phyloP scores from a whole-genome alignment of 2,113 vertebrate genomes.

The Corapipo altera region DNA sequence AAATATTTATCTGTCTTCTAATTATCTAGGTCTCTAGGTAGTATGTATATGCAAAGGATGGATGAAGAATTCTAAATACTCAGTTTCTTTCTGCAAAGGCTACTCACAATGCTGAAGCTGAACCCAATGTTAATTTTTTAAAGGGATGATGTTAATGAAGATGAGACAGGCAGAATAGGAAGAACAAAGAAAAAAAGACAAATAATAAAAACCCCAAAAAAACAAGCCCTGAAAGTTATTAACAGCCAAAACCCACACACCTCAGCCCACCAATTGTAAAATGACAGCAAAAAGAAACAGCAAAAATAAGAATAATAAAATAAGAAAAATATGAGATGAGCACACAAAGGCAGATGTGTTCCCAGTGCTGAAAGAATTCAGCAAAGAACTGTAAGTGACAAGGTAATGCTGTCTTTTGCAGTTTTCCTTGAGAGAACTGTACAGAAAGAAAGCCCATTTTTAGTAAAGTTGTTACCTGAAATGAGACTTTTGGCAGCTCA shows the following conservation, averaged over 20 bases:
- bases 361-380: not conserved
- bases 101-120: not conserved
- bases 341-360: not conserved
- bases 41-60: not conserved
- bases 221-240: not conserved
- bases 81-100: not conserved
- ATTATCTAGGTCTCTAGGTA: not conserved
- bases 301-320: not conserved
- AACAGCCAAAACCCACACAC: not conserved
- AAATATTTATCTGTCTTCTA: conserved; percentile 19
- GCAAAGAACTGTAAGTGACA: not conserved
- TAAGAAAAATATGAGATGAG: not conserved
- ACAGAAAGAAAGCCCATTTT: not conserved
- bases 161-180: not conserved
- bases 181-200: not conserved
- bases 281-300: not conserved
- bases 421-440: not conserved
- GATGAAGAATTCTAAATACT: not conserved
- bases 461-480: not conserved
- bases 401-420: not conserved
- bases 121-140: not conserved
- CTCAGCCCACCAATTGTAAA: not conserved
- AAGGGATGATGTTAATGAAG: not conserved
- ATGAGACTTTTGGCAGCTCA: not conserved
- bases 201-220: not conserved